phyloP scores from a whole-genome alignment of 1,140 invertebrate genomes.

The Anoplophora glabripennis region DNA sequence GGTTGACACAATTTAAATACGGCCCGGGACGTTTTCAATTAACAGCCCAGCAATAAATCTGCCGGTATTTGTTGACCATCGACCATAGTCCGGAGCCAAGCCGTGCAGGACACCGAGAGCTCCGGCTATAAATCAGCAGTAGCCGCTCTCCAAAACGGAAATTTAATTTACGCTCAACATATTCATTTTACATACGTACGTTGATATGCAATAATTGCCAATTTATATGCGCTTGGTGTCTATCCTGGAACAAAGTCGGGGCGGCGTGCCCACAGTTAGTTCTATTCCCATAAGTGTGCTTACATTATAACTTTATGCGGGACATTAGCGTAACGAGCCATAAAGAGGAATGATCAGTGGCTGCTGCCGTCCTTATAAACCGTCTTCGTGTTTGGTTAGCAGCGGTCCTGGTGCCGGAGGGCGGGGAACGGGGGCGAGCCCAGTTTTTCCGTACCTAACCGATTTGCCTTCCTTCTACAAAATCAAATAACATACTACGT shows the following conservation, averaged over 20 bases:
- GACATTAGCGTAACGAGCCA: slow-evolving; percentile 17
- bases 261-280: slow-evolving; percentile 2
- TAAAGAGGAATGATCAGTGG: slow-evolving; percentile 17
- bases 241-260: background rate
- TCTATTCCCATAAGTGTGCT: slow-evolving; percentile 16
- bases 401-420: no score
- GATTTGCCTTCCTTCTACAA: no score
- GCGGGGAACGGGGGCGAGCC: no score
- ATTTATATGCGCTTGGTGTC: slow-evolving; percentile 37
- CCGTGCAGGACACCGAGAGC: no score
- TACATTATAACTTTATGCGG: slow-evolving; percentile 17
- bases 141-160: slow-evolving; percentile 38
- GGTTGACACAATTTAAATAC: no score
- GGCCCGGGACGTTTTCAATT: no score
- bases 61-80: no score
- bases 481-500: no score
- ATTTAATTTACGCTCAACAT: slow-evolving; percentile 43
- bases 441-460: no score
- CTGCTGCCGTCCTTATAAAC: background rate
- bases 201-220: slow-evolving; percentile 41
- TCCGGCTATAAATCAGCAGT: slow-evolving; percentile 34
- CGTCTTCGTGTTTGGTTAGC: background rate
- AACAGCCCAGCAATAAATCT: no score
- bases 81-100: no score
- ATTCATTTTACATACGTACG: slow-evolving; percentile 36